These are phyloP conservation scores for Tetragonula carbonaria DNA, from an alignment of 2,888 invertebrate genomes.

Conservation along the genomic window DNA sequence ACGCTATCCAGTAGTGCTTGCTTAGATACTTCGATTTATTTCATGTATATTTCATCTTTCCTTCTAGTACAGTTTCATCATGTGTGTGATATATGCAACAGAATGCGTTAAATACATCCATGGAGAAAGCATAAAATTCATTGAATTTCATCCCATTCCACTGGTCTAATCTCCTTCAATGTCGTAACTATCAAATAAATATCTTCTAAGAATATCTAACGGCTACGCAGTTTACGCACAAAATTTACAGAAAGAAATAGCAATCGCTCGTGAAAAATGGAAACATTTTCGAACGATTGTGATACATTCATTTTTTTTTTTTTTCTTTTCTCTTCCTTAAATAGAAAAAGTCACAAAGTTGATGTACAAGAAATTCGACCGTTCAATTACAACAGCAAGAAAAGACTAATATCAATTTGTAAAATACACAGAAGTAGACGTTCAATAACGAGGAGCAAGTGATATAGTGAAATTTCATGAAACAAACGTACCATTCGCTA, in stretches of 20 bases:
- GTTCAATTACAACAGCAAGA: background rate
- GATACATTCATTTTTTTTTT: no score
- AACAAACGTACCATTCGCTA: background rate
- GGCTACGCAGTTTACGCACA: background rate
- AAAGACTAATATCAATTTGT: background rate
- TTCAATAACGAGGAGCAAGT: background rate
- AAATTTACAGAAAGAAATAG: background rate
- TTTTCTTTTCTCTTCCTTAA: no score
- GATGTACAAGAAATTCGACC: background rate
- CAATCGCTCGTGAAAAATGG: background rate
- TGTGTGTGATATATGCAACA: background rate
- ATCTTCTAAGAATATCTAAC: background rate
- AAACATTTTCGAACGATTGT: background rate
- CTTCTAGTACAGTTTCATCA: background rate
- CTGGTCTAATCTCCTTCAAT: background rate
- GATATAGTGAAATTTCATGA: background rate
- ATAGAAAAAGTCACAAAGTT: background rate
- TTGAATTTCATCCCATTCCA: background rate
- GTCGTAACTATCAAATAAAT: background rate
- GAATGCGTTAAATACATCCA: background rate
- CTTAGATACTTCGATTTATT: slow-evolving; percentile 5
- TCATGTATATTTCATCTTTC: slow-evolving; percentile 3
- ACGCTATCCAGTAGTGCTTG: slow-evolving; percentile 19
- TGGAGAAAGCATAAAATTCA: background rate
- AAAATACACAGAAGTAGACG: background rate